These are phyloP conservation scores for Piezodorus guildinii DNA, from an alignment of 1,140 invertebrate genomes.

Conservation along the genomic window DNA sequence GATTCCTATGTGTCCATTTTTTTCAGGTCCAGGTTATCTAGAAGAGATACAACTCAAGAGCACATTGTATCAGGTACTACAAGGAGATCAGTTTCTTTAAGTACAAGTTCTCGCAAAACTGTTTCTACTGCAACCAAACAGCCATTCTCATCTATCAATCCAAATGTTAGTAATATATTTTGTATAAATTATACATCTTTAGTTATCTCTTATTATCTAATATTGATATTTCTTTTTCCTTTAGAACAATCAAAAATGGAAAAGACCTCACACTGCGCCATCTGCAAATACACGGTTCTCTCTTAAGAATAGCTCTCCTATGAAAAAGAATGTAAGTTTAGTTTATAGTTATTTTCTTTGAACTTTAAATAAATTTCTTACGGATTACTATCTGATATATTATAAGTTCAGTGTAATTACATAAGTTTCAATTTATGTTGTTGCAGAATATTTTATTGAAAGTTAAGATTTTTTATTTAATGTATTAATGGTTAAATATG, in stretches of 20 bases:
- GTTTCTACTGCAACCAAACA: background rate
- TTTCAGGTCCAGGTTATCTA: background rate
- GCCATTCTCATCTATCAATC: background rate
- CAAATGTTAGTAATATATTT: background rate
- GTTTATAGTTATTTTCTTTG: no score
- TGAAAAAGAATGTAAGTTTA: no score
- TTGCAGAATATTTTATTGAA: no score
- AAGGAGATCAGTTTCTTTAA: background rate
- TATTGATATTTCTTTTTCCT: background rate
- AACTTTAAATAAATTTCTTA: no score
- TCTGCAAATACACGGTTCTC: background rate
- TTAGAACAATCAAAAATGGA: background rate
- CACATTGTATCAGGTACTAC: background rate
- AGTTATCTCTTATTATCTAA: background rate
- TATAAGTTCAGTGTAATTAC: no score
- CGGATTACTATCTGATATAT: no score
- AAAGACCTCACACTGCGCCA: background rate
- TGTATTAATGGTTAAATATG: no score
- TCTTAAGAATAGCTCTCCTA: no score
- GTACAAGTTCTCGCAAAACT: background rate
- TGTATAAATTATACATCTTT: background rate
- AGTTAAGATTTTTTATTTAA: no score
- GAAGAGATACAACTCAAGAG: background rate
- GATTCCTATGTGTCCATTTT: background rate
- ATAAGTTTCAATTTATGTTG: no score